Base-by-base conservation (phyloP, 2,888 invertebrate genomes). In the Hydriomena furcata region DNA sequence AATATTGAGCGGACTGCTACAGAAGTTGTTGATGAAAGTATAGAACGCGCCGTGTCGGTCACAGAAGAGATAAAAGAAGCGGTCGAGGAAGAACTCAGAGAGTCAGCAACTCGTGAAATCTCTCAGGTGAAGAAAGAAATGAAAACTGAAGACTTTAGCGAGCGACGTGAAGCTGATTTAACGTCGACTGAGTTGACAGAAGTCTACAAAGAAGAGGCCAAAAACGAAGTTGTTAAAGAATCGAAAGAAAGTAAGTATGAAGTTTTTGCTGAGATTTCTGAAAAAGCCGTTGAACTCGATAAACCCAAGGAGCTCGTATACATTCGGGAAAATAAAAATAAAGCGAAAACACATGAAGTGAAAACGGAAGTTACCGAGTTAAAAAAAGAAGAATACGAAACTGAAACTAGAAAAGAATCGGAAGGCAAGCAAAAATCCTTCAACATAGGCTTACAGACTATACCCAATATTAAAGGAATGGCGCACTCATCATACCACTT, bases 381-480 rank as follows among this genome's bases (percentile, higher is more conserved):
- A 52, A 24, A 25, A 0, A 47, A 35, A 1, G 30, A 52, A 21
- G 25, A 52, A 11, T 24, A 17, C 30, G 28, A 52, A 32, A 32
- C 55, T 28, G 54, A 52, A 23, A 35, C 2, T 7, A 42, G 8
- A 11, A 47, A 51, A 34, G 42, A 56, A 24, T 40, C 56, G 32
- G 63, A 75, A 11, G 67, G 82, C 0, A 79, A 85, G 37, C 79
- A 84, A 47, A 77, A 73, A 56, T 73, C 79, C 7, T 86, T 76
- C 32, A 67, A 67, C 0, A 72, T 83, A 53, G 89, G 89, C 1
- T 59, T 82, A 12, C 81, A 89, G 61, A 83, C 84, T 1, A 87
- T 90, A 52, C 83, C 84, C 0, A 79, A 82, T 46, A 79, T 90
- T 17, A 79, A 70, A 65, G 82, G 79, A 1, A 67, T 69, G 10